phyloP scores from a whole-genome alignment of 37 sponge, comb jelly and placozoan species.

The Aphrocallistes beatrix region DNA sequence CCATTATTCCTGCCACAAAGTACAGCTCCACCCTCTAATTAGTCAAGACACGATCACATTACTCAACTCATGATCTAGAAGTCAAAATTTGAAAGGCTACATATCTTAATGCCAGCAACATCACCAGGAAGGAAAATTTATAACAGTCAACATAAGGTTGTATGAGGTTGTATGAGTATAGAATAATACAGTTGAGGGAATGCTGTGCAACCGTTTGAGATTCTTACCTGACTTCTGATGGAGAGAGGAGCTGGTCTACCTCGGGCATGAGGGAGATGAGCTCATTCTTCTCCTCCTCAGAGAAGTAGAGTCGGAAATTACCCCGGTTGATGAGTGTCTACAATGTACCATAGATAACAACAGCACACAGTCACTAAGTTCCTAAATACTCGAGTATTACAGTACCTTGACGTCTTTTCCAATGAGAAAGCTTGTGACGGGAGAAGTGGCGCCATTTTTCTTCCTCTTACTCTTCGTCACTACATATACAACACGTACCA shows the following conservation, averaged over 20 bases:
- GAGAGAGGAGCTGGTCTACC: neutral
- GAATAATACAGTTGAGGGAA: too few species aligned
- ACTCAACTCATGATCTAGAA: too few species aligned
- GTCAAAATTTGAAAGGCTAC: too few species aligned
- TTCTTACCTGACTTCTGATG: neutral
- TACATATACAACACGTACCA: neutral
- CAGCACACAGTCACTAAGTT: too few species aligned
- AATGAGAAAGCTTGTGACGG: neutral
- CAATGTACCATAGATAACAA: neutral
- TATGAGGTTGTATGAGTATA: too few species aligned
- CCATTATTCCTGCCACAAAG: too few species aligned
- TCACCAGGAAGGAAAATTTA: too few species aligned
- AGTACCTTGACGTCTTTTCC: slow-evolving; percentile 11
- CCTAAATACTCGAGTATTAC: neutral
- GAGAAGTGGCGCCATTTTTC: slow-evolving; percentile 7
- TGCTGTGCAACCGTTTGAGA: too few species aligned
- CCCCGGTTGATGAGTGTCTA: neutral
- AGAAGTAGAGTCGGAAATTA: neutral
- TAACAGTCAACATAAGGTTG: too few species aligned
- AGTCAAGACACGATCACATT: too few species aligned
- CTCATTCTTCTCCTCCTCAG: neutral
- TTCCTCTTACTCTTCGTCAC: neutral
- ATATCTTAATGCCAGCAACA: too few species aligned
- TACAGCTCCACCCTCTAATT: too few species aligned
- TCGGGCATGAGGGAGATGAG: neutral